Conservation (phyloP, 2,797 vertebrate species). For the Gymnodraco acuticeps region DNA sequence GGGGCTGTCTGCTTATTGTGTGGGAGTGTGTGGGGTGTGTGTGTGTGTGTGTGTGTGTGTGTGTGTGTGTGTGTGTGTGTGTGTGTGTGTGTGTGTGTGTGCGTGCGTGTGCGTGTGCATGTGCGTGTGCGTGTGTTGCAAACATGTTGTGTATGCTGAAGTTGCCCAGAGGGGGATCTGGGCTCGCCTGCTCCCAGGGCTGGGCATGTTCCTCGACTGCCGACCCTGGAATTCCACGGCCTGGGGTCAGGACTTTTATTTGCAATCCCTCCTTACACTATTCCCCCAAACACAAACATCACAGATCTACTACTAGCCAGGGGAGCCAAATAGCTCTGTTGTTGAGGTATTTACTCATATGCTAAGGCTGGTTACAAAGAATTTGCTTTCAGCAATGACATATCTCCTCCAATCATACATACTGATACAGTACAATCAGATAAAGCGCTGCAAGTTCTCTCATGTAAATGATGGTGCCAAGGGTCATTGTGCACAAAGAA, state of each 20-base stretch:
- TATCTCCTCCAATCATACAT: conserved; percentile 39
- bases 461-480: conserved; percentile 54
- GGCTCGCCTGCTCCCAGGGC: conserved; percentile 72
- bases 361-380: conserved; percentile 47
- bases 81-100: conserved; percentile 37
- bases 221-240: conserved; percentile 77
- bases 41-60: conserved; percentile 47
- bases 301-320: conserved; percentile 39
- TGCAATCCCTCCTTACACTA: conserved; percentile 68
- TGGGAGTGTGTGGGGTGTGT: conserved; percentile 41
- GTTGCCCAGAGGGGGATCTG: conserved; percentile 70
- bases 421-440: conserved; percentile 60
- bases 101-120: conserved; percentile 36
- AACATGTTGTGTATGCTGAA: conserved; percentile 67
- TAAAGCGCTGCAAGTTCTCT: conserved; percentile 64
- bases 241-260: conserved; percentile 75
- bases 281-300: conserved; percentile 44
- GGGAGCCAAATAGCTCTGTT: conserved; percentile 47
- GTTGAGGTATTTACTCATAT: conserved; percentile 60
- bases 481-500: conserved; percentile 41
- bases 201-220: conserved; percentile 78
- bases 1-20: conserved; percentile 68
- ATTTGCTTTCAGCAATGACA: conserved; percentile 64
- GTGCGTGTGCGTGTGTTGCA: conserved; percentile 51
- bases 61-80: conserved; percentile 40